Percentiles rank a stretch among this genome's conserved stretches.
These are phyloP conservation scores for Oxyruncus cristatus DNA, from an alignment of 2,113 vertebrate genomes.

Conservation along the genomic window DNA sequence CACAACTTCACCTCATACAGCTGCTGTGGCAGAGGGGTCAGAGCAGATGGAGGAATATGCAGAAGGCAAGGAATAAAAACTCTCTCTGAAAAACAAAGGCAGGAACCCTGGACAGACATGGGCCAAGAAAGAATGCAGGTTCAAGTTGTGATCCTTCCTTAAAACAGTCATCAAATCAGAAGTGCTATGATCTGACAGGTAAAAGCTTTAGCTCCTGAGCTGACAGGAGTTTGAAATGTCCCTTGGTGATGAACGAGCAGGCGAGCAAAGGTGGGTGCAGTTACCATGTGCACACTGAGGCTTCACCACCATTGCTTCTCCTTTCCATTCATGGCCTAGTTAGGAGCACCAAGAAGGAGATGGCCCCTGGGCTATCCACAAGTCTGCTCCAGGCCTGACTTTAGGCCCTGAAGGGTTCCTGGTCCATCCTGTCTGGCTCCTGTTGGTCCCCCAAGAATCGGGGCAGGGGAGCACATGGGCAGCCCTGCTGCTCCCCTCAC, in stretches of 20 bases:
- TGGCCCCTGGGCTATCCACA: rapidly evolving
- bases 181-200: background rate
- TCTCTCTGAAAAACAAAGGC: background rate
- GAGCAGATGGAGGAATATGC: background rate
- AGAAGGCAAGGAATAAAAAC: background rate
- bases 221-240: background rate
- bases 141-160: background rate
- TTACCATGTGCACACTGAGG: rapidly evolving
- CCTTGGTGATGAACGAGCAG: background rate
- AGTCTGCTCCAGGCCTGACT: background rate
- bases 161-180: background rate
- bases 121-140: background rate
- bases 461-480: background rate
- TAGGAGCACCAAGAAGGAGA: background rate
- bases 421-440: background rate
- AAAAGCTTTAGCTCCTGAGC: background rate
- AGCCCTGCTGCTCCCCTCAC: background rate
- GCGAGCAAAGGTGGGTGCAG: background rate
- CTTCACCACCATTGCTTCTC: background rate
- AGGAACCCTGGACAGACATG: background rate
- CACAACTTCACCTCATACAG: background rate
- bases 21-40: background rate
- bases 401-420: background rate
- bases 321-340: background rate
- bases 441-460: rapidly evolving